Percentiles rank a stretch among this genome's conserved stretches.
Evolutionary conservation across 2,797 vertebrate species (phyloP).

Genomic region (Leptatherina wallacei): DNA sequence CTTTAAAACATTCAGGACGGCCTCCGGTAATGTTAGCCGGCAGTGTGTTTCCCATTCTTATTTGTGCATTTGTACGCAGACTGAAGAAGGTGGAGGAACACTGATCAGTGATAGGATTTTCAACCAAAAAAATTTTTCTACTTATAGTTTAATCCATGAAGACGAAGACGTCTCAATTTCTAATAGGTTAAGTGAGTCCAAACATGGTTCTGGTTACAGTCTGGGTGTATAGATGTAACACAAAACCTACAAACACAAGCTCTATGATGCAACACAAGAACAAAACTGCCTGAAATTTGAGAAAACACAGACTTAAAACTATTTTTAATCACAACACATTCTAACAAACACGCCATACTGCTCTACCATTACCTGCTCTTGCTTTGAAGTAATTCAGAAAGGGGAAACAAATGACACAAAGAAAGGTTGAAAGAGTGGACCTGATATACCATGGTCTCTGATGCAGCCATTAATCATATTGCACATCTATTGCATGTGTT

Average conservation of each 20-base stretch:
- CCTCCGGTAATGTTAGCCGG: constrained; percentile 66
- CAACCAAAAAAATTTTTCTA: not conserved
- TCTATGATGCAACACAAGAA: constrained; percentile 33
- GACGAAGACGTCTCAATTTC: not conserved
- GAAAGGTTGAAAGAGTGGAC: constrained; percentile 45
- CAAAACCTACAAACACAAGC: constrained; percentile 42
- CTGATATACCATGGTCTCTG: constrained; percentile 6
- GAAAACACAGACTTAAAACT: constrained; percentile 35
- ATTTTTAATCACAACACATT: constrained; percentile 52
- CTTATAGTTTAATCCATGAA: not conserved
- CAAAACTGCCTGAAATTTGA: constrained; percentile 53
- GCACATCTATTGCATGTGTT: not conserved
- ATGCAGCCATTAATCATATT: constrained; percentile 16
- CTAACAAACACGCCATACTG: constrained; percentile 46
- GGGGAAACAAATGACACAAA: constrained; percentile 58
- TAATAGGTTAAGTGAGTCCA: constrained; percentile 2
- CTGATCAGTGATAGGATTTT: not conserved
- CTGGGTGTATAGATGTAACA: constrained; percentile 6
- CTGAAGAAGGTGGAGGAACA: constrained; percentile 7
- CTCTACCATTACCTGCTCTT: constrained; percentile 78
- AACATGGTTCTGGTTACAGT: constrained; percentile 18
- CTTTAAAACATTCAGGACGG: constrained; percentile 83
- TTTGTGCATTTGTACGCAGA: not conserved
- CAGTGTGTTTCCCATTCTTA: constrained; percentile 27
- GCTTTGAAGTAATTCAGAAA: constrained; percentile 72